phyloP scores from a whole-genome alignment of 2,888 invertebrate genomes.

The Nematopogon swammerdamellus region DNA sequence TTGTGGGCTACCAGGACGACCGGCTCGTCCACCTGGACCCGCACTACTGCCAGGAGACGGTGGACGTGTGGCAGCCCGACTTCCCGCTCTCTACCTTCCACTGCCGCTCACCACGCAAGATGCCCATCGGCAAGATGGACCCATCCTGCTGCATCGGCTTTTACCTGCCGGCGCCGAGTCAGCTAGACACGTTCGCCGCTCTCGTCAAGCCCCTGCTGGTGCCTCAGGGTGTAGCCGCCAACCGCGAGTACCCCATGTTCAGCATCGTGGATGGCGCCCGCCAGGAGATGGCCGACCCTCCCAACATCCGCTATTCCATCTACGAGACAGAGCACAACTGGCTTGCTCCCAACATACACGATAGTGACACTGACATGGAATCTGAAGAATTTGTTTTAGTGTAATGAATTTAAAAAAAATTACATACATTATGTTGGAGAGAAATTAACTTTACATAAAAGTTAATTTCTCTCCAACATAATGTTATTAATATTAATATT shows the following conservation, averaged over 20 bases:
- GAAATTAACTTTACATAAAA: no score
- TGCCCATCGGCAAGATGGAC: slow-evolving; percentile 83
- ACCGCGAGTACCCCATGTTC: slow-evolving; percentile 78
- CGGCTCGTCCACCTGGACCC: slow-evolving; percentile 91
- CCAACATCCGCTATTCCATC: slow-evolving; percentile 52
- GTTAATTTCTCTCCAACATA: no score
- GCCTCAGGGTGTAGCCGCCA: slow-evolving; percentile 42
- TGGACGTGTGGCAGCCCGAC: slow-evolving; percentile 76
- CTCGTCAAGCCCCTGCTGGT: slow-evolving; percentile 59
- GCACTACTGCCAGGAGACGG: slow-evolving; percentile 90
- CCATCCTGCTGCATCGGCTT: slow-evolving; percentile 92
- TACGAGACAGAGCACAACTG: slow-evolving; percentile 53
- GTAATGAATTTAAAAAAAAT: slow-evolving; percentile 24
- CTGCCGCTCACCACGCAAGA: slow-evolving; percentile 81
- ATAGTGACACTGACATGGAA: slow-evolving; percentile 64
- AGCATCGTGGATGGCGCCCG: slow-evolving; percentile 73
- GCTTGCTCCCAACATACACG: slow-evolving; percentile 41
- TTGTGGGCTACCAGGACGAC: slow-evolving; percentile 92
- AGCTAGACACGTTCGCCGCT: slow-evolving; percentile 74
- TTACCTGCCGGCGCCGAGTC: slow-evolving; percentile 72
- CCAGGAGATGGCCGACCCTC: slow-evolving; percentile 53
- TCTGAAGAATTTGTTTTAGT: slow-evolving; percentile 72
- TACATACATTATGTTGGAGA: no score
- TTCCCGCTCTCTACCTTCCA: slow-evolving; percentile 80
- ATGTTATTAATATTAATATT: no score